A percentile compares a stretch with the other conserved stretches of the same genome.
Conservation (phyloP, 2,797 vertebrate species). For the Oophaga sylvatica region DNA sequence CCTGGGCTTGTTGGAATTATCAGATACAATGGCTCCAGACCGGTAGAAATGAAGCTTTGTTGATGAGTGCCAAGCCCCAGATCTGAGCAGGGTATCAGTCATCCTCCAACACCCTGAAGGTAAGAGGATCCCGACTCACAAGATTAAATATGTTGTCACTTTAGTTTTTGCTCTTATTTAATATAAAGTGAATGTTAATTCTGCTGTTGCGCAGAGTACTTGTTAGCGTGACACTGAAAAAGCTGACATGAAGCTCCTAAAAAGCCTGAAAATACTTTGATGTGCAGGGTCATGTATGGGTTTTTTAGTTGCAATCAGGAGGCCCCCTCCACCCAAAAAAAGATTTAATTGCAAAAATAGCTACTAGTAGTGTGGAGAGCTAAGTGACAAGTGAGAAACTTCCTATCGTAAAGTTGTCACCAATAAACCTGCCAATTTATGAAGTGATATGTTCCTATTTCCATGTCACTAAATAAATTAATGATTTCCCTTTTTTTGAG, state of each 20-base stretch:
- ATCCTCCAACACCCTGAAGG: conserved; percentile 48
- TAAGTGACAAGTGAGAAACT: not conserved
- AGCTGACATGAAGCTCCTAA: not conserved
- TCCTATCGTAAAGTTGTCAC: too few species aligned
- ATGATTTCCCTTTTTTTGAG: not conserved
- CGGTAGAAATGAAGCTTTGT: conserved; percentile 52
- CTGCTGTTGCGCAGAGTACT: too few species aligned
- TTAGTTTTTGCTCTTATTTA: not conserved
- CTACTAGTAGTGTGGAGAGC: too few species aligned
- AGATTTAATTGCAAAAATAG: too few species aligned
- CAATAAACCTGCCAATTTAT: too few species aligned
- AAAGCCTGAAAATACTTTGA: not conserved
- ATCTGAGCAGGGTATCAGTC: conserved; percentile 47
- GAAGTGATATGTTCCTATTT: too few species aligned
- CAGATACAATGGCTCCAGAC: conserved; percentile 52
- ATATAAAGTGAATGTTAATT: not conserved
- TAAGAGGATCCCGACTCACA: conserved; percentile 37
- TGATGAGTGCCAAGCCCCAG: conserved; percentile 53
- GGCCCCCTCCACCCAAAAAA: too few species aligned
- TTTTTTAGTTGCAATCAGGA: not conserved
- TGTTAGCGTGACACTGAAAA: not conserved
- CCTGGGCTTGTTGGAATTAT: conserved; percentile 54
- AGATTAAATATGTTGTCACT: conserved; percentile 17
- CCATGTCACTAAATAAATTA: not conserved
- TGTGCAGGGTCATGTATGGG: not conserved